phyloP scores from a whole-genome alignment of 1,140 invertebrate species.

The Drosophila repleta region DNA sequence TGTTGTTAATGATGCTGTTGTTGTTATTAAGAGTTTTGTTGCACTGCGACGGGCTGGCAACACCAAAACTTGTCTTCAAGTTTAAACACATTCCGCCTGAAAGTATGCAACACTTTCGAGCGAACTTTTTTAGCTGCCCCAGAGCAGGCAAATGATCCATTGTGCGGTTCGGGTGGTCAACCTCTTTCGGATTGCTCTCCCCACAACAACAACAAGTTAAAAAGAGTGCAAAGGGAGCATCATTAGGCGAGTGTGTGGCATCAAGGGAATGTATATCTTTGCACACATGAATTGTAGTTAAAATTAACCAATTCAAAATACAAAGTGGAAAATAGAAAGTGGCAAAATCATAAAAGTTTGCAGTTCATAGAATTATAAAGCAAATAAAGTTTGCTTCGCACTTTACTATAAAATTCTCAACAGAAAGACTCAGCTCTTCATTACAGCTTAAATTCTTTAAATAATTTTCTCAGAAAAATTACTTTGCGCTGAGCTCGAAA shows the following conservation, averaged over 20 bases:
- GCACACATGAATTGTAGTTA: background rate
- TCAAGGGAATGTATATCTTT: background rate
- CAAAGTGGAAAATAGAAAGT: too few relatives aligned
- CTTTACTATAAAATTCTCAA: too few relatives aligned
- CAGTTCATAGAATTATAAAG: too few relatives aligned
- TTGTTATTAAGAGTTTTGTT: conserved; percentile 22
- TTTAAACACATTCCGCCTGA: conserved; percentile 42
- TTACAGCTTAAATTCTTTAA: too few relatives aligned
- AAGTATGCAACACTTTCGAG: conserved; percentile 46
- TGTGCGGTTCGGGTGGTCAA: background rate
- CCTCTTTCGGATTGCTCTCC: background rate
- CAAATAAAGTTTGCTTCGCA: too few relatives aligned
- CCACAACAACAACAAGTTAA: background rate
- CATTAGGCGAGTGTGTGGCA: background rate
- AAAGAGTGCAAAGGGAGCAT: background rate
- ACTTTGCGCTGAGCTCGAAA: too few relatives aligned
- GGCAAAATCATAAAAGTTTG: too few relatives aligned
- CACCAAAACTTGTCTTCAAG: conserved; percentile 35
- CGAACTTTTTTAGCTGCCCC: background rate
- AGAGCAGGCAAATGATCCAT: background rate
- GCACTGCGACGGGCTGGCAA: conserved; percentile 48
- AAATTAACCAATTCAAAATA: background rate
- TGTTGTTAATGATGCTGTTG: conserved; percentile 1
- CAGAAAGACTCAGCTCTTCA: too few relatives aligned
- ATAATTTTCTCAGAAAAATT: too few relatives aligned